These are phyloP conservation scores for Sitta carolinensis DNA, from an alignment of 2,797 vertebrate genomes.

Conservation along the genomic window DNA sequence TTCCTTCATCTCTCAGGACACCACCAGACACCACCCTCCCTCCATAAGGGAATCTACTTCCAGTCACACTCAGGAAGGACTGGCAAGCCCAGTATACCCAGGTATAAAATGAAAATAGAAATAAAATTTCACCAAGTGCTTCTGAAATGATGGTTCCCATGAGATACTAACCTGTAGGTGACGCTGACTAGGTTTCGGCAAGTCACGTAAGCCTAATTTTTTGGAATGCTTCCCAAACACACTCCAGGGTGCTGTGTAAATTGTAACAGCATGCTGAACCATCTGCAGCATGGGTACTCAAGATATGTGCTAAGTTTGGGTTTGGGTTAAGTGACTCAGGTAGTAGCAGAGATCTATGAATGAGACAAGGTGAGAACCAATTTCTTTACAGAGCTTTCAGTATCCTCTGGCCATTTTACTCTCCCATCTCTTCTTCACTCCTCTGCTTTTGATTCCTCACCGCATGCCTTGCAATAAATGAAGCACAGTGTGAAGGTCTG, in stretches of 20 bases:
- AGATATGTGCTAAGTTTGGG: not conserved
- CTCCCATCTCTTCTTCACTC: not conserved
- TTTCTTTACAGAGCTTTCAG: not conserved
- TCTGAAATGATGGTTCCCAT: not conserved
- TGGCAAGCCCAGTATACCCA: not conserved
- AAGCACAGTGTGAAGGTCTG: not conserved
- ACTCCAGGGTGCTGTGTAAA: not conserved
- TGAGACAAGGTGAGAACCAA: not conserved
- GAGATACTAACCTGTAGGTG: not conserved
- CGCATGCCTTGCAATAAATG: not conserved
- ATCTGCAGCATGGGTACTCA: not conserved
- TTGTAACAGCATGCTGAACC: not conserved
- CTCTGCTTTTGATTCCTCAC: not conserved
- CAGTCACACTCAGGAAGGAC: not conserved
- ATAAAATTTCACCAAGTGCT: not conserved
- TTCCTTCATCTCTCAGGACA: not conserved
- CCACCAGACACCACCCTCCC: not conserved
- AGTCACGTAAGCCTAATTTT: not conserved
- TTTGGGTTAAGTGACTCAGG: not conserved
- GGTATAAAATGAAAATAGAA: not conserved
- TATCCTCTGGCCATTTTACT: not conserved
- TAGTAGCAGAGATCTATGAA: rapidly evolving
- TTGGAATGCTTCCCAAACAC: not conserved
- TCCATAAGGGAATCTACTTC: not conserved
- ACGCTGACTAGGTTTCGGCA: not conserved